These are phyloP conservation scores for Crotalus horridus DNA, from an alignment of 2,113 vertebrate genomes.

Conservation along the genomic window DNA sequence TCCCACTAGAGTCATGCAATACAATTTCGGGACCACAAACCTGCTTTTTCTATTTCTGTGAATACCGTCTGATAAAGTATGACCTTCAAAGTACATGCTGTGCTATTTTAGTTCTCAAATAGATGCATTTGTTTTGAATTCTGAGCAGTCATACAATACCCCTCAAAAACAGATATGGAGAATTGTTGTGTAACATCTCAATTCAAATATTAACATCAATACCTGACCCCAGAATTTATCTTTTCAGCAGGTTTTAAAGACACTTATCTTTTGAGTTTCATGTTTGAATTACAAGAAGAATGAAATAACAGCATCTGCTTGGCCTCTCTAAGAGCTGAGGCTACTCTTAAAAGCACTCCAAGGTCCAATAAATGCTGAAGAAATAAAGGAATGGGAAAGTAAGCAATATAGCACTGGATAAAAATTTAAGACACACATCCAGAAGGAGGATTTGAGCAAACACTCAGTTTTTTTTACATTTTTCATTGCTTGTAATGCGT, in stretches of 20 bases:
- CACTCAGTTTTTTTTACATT: background rate
- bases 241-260: background rate
- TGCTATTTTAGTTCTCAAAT: background rate
- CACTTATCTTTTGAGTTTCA: background rate
- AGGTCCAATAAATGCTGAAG: background rate
- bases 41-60: background rate
- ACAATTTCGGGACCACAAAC: background rate
- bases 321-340: background rate
- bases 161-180: background rate
- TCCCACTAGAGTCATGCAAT: background rate
- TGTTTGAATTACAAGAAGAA: background rate
- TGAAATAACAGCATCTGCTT: background rate
- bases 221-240: background rate
- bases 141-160: background rate
- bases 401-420: background rate
- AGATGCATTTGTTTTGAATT: background rate
- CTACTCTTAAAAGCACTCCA: background rate
- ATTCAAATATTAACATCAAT: background rate
- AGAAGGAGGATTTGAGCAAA: background rate
- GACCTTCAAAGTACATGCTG: background rate
- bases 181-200: background rate
- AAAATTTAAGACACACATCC: slow-evolving; percentile 1
- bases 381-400: background rate
- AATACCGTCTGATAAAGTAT: background rate
- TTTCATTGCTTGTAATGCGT: background rate